These are phyloP conservation scores for Otolemur crassicaudatus DNA, from an alignment of 2,797 vertebrate genomes.

Conservation along the genomic window DNA sequence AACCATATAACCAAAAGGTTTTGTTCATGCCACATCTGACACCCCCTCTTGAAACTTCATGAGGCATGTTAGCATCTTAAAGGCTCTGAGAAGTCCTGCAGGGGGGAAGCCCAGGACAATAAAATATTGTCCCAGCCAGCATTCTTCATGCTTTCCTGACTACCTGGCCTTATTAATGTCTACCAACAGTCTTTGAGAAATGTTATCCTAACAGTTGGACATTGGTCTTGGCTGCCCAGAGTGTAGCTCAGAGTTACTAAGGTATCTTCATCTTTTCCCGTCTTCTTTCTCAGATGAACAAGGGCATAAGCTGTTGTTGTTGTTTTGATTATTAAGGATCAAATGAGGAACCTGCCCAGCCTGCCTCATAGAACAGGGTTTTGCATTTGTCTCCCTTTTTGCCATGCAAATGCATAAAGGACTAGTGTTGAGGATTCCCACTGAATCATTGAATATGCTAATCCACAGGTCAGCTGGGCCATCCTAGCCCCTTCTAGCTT, in stretches of 20 bases:
- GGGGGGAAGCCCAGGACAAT: fast-evolving
- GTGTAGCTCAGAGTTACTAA: neutral
- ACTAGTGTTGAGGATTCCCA: fast-evolving
- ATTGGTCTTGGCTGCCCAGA: fast-evolving
- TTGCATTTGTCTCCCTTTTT: neutral
- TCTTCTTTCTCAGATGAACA: neutral
- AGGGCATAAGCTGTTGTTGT: fast-evolving
- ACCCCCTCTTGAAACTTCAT: neutral
- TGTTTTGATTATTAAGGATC: neutral
- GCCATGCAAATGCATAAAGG: neutral
- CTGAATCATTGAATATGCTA: fast-evolving
- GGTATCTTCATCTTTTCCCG: neutral
- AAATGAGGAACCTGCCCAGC: neutral
- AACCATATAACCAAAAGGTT: fast-evolving
- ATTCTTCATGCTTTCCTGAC: neutral
- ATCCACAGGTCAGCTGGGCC: fast-evolving
- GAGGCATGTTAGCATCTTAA: fast-evolving
- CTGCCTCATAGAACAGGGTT: fast-evolving
- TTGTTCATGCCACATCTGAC: fast-evolving
- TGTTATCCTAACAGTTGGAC: neutral
- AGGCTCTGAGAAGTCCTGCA: neutral
- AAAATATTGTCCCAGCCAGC: fast-evolving
- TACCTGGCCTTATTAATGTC: fast-evolving
- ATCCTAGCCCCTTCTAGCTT: neutral
- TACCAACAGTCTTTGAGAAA: neutral